Base-by-base conservation (phyloP, 2,888 invertebrate genomes). In the Agonopterix heracliana region DNA sequence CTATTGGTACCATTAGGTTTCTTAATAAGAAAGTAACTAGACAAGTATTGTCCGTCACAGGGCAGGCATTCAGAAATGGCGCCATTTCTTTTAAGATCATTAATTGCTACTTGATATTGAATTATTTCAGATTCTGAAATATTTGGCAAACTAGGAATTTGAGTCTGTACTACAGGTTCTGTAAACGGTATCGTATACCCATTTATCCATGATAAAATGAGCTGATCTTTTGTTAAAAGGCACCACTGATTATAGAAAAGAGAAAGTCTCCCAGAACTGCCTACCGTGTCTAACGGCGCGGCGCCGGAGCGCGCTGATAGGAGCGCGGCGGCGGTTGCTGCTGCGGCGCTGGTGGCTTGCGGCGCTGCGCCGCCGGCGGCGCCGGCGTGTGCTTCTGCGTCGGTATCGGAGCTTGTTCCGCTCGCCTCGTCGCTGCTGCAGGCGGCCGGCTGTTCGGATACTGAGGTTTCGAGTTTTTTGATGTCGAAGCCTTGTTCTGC, bases 1-100 rank as follows among this genome's bases (percentile, higher is more conserved):
- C 54, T 35, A 14, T 53, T 12, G 0, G 44, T 45, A 3, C 53
- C 53, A 44, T 56, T 54, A 2, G 52, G 54, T 48, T 57, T 54
- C 1, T 35, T 35, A 35, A 35, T 35, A 35, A 35, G 35, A 9
- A 35, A 46, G 52, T 3, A 53, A 48, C n/a, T n/a, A n/a, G n/a
- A n/a, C n/a, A n/a, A n/a, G n/a, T n/a, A n/a, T n/a, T n/a, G n/a
- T n/a, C n/a, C n/a, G n/a, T 38, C 53, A 41, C 12, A 54, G 52
- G 10, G 47, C 1, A 35, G 8, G 41, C 51, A 50, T 13, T 35
- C 26, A 5, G 49, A 47, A 5, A 51, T 54, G 35, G 46, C 45
- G 11, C 46, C 48, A 2, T 49, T 40, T 9, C 38, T 9, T 40
- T 42, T 40, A 8, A 55, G 46, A 0, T 43, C 26, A 8, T 47